Percentiles rank a stretch among this genome's conserved stretches.
phyloP scores from a whole-genome alignment of 1,140 invertebrate genomes.

The Dryas iulia region DNA sequence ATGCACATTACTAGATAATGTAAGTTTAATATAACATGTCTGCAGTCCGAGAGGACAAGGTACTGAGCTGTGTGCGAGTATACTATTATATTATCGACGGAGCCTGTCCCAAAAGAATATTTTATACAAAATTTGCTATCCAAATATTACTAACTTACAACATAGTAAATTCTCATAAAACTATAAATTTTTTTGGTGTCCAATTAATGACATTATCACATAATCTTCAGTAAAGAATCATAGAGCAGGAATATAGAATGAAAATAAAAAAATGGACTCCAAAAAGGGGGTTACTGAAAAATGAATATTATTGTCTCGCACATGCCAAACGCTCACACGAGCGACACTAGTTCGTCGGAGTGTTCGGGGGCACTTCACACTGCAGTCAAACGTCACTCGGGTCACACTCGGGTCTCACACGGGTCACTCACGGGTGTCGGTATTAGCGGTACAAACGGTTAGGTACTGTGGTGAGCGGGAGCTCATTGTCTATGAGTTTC shows the following conservation, averaged over 20 bases:
- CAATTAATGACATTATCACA: slow-evolving; percentile 22
- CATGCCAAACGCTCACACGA: slow-evolving; percentile 59
- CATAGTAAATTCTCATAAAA: slow-evolving; percentile 53
- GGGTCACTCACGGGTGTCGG: slow-evolving; percentile 60
- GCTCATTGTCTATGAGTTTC: slow-evolving; percentile 65
- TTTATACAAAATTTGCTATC: slow-evolving; percentile 50
- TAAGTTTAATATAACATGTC: slow-evolving; percentile 63
- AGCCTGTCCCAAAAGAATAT: slow-evolving; percentile 43
- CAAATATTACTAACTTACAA: slow-evolving; percentile 50
- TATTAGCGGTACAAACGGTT: slow-evolving; percentile 71
- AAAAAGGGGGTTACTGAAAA: slow-evolving; percentile 29
- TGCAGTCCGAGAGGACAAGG: slow-evolving; percentile 66
- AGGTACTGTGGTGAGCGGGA: slow-evolving; percentile 65
- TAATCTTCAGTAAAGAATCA: neutral
- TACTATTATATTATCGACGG: slow-evolving; percentile 43
- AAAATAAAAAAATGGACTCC: slow-evolving; percentile 28
- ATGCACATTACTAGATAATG: slow-evolving; percentile 66
- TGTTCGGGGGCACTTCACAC: slow-evolving; percentile 34
- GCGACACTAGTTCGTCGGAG: slow-evolving; percentile 18
- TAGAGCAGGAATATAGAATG: neutral
- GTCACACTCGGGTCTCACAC: slow-evolving; percentile 55
- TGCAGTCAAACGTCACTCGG: slow-evolving; percentile 19
- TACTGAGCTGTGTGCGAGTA: slow-evolving; percentile 73
- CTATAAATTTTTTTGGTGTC: slow-evolving; percentile 63
- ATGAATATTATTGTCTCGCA: slow-evolving; percentile 75